Percentiles rank a stretch among this genome's conserved stretches.
phyloP scores from a whole-genome alignment of 2,797 vertebrate genomes.

The Lepidocolaptes lacrymiger region DNA sequence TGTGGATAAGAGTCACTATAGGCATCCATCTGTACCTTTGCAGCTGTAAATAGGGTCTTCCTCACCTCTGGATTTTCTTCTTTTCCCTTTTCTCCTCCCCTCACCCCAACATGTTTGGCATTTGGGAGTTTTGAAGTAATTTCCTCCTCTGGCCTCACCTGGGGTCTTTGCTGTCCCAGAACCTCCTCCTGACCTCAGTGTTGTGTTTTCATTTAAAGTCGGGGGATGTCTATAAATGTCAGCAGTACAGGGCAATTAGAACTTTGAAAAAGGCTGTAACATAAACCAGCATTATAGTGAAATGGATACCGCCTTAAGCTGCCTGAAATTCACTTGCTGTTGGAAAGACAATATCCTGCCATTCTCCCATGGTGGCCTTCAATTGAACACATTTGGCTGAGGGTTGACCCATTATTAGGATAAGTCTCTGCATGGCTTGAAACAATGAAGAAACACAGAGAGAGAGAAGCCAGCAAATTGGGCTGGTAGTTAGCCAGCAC shows the following conservation, averaged over 20 bases:
- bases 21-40: conserved; percentile 57
- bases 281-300: conserved; percentile 85
- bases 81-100: conserved; percentile 12
- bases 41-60: conserved; percentile 59
- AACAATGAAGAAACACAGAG: conserved; percentile 79
- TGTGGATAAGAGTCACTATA: conserved; percentile 43
- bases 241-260: conserved; percentile 83
- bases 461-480: conserved; percentile 77
- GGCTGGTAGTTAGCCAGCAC: conserved; percentile 73
- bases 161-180: conserved; percentile 80
- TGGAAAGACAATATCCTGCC: conserved; percentile 87
- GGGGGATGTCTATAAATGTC: conserved; percentile 85
- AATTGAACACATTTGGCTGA: conserved; percentile 82
- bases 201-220: conserved; percentile 86
- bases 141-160: conserved; percentile 81
- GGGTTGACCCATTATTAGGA: conserved; percentile 81
- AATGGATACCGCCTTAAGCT: conserved; percentile 84
- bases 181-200: conserved; percentile 82
- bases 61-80: conserved; percentile 50
- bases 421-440: conserved; percentile 77
- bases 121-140: conserved; percentile 80
- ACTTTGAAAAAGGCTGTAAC: conserved; percentile 86
- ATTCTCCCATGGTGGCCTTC: conserved; percentile 86
- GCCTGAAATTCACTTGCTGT: conserved; percentile 84
- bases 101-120: conserved; percentile 66